Conservation (phyloP, 1,140 invertebrate species). For the Zaprionus capensis region DNA sequence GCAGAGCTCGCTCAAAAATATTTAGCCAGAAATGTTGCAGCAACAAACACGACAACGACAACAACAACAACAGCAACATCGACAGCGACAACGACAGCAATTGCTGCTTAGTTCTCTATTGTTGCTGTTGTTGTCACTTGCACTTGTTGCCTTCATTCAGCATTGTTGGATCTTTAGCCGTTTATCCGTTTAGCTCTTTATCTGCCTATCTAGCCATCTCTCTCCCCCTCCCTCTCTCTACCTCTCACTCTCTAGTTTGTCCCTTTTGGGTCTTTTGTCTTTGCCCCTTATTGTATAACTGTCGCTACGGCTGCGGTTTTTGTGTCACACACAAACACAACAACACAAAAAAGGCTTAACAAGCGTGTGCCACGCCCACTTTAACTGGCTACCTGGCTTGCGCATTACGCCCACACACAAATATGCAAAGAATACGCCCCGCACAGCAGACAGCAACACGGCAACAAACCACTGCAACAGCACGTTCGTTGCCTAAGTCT, state of each 20-base stretch:
- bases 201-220: conserved; percentile 7
- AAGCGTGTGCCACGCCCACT: conserved; percentile 30
- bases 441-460: too few species aligned
- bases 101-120: conserved; percentile 15
- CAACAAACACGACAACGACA: conserved; percentile 10
- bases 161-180: conserved; percentile 22
- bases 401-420: conserved; percentile 33
- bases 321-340: conserved; percentile 3
- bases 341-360: conserved; percentile 17
- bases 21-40: conserved; percentile 40
- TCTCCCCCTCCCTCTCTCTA: background rate
- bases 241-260: background rate
- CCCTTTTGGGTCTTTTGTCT: conserved; percentile 1
- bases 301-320: background rate
- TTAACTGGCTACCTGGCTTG: conserved; percentile 30
- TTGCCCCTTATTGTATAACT: conserved; percentile 61
- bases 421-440: conserved; percentile 28
- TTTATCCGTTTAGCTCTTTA: conserved; percentile 28
- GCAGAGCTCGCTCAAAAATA: conserved; percentile 33
- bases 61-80: background rate
- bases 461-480: conserved; percentile 1
- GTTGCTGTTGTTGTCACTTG: conserved; percentile 66
- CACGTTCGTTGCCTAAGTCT: conserved; percentile 57
- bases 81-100: background rate
- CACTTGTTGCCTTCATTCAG: conserved; percentile 57